Evolutionary conservation across 1,140 invertebrate genomes (phyloP).

Genomic region (Homarus americanus): DNA sequence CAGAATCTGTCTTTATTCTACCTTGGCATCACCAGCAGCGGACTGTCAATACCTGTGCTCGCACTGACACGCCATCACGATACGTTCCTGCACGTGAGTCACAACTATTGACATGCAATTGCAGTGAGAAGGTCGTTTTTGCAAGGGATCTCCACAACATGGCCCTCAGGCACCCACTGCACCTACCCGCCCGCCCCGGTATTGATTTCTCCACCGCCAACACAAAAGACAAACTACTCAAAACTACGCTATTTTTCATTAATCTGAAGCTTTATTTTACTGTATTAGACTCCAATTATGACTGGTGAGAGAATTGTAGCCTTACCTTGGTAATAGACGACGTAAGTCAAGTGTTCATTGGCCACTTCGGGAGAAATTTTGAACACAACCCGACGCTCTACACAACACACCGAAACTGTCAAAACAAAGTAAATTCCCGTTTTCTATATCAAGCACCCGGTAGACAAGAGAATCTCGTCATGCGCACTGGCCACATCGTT

Average conservation of each 20-base stretch:
- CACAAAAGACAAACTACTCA: neutral
- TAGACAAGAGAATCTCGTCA: neutral
- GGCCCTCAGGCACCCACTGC: neutral
- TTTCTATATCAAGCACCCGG: neutral
- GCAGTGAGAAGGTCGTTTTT: neutral
- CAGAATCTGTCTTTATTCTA: neutral
- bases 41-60: neutral
- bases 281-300: neutral
- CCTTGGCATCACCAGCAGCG: neutral
- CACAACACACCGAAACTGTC: neutral
- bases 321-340: neutral
- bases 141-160: neutral
- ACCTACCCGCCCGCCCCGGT: neutral
- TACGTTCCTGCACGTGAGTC: neutral
- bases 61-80: neutral
- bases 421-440: conserved; percentile 1
- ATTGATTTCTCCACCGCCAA: conserved; percentile 10
- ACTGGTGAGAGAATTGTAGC: neutral
- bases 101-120: neutral
- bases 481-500: neutral
- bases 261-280: neutral
- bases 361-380: neutral
- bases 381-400: neutral
- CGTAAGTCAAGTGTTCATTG: neutral
- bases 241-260: neutral